Conservation (phyloP, 2,888 invertebrate genomes). For the Oligia latruncula region DNA sequence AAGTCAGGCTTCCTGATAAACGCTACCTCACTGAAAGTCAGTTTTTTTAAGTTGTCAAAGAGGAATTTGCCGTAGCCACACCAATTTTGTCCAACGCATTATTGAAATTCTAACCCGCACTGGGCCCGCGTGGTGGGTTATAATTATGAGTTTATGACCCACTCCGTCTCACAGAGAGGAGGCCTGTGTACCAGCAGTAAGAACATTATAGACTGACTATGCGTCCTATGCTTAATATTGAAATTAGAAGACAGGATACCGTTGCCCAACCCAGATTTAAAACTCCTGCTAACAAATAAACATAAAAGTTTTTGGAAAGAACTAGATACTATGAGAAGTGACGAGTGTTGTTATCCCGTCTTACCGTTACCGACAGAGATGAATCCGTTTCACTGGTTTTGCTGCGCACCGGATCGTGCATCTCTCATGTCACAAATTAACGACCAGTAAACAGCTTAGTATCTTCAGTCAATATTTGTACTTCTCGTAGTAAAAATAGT, state of each 20-base stretch:
- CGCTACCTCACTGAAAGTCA: neutral
- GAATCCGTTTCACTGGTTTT: neutral
- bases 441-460: constrained; percentile 9
- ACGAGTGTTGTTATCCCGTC: neutral
- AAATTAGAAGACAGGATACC: neutral
- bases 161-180: neutral
- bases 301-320: neutral
- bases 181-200: neutral
- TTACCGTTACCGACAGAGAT: neutral
- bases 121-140: neutral
- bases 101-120: neutral
- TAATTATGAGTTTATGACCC: neutral
- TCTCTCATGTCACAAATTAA: constrained; percentile 20
- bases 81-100: neutral
- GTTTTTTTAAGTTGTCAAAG: neutral
- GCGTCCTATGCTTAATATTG: neutral
- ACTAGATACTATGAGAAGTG: neutral
- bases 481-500: constrained; percentile 38
- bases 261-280: neutral
- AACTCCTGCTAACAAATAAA: neutral
- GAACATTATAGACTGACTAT: neutral
- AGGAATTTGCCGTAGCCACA: neutral
- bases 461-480: constrained; percentile 20
- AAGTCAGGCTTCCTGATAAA: neutral
- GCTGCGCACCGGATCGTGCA: neutral